Percentiles rank a stretch among this genome's conserved stretches.
Evolutionary conservation across 2,797 vertebrate species (phyloP).

Genomic region (Siniperca scherzeri): DNA sequence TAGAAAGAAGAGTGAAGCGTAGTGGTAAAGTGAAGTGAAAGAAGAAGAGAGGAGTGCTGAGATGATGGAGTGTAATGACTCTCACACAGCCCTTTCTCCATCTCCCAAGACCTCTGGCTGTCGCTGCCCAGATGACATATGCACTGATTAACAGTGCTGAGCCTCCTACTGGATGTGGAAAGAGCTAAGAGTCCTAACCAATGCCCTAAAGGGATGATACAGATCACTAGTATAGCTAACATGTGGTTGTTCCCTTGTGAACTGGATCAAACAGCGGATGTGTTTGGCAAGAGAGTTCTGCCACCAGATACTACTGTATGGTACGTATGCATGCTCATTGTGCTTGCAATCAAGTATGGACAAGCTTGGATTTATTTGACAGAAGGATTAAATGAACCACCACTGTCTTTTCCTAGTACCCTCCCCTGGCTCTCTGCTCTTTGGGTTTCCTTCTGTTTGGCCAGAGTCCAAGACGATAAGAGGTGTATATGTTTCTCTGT

Average conservation of each 20-base stretch:
- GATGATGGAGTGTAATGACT: slow-evolving; percentile 83
- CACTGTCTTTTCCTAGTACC: slow-evolving; percentile 10
- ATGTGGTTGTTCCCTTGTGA: slow-evolving; percentile 50
- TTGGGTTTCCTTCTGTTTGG: slow-evolving; percentile 42
- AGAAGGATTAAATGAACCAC: slow-evolving; percentile 32
- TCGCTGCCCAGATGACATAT: slow-evolving; percentile 81
- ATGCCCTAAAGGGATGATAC: slow-evolving; percentile 45
- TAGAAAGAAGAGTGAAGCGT: slow-evolving; percentile 62
- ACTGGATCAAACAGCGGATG: slow-evolving; percentile 24
- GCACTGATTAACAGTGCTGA: slow-evolving; percentile 79
- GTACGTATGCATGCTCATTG: background rate
- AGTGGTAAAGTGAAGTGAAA: slow-evolving; percentile 66
- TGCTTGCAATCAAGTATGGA: slow-evolving; percentile 13
- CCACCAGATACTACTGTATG: background rate
- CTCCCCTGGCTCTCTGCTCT: slow-evolving; percentile 32
- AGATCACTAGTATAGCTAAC: slow-evolving; percentile 49
- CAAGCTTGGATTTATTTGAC: slow-evolving; percentile 28
- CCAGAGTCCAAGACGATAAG: slow-evolving; percentile 38
- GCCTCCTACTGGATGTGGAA: slow-evolving; percentile 57
- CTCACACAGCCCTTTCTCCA: slow-evolving; percentile 68
- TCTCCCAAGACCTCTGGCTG: slow-evolving; percentile 81
- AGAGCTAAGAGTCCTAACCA: slow-evolving; percentile 51
- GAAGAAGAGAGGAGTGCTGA: slow-evolving; percentile 61
- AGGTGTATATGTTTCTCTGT: slow-evolving; percentile 48
- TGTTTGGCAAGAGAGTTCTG: slow-evolving; percentile 17